Conservation (phyloP, 2,888 invertebrate species). For the Mactromeris polynyma region DNA sequence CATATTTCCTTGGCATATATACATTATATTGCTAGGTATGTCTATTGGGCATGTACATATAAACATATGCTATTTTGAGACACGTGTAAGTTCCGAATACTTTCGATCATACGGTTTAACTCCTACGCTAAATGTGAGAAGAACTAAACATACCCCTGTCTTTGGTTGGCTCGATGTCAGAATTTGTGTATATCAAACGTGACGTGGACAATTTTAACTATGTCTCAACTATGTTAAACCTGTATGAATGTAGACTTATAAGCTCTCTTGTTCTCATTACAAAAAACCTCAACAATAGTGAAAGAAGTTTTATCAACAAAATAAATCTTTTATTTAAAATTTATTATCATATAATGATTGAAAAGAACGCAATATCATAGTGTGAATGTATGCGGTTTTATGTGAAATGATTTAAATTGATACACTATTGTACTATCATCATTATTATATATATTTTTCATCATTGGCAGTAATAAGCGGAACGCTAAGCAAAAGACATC, state of each 20-base stretch:
- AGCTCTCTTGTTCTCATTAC: background rate
- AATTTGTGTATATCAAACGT: background rate
- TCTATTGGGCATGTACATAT: too few relatives aligned
- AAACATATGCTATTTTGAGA: too few relatives aligned
- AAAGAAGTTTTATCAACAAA: background rate
- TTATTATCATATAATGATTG: too few relatives aligned
- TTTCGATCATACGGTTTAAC: too few relatives aligned
- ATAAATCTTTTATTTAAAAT: background rate
- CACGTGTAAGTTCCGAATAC: too few relatives aligned
- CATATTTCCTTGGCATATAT: too few relatives aligned
- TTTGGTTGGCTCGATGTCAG: background rate
- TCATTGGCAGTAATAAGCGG: background rate
- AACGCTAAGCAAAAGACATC: background rate
- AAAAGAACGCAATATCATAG: too few relatives aligned
- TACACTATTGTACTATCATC: background rate
- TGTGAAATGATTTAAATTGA: background rate
- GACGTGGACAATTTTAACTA: background rate
- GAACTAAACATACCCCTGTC: background rate
- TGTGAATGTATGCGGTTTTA: background rate
- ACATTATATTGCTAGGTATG: too few relatives aligned
- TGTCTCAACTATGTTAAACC: background rate
- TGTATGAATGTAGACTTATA: background rate
- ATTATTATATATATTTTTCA: background rate
- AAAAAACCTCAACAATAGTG: background rate
- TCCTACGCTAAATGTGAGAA: too few relatives aligned